A percentile compares a stretch with the other conserved stretches of the same genome.
Evolutionary conservation across 2,113 vertebrate genomes (phyloP).

Genomic region (Thinocorus orbignyianus): DNA sequence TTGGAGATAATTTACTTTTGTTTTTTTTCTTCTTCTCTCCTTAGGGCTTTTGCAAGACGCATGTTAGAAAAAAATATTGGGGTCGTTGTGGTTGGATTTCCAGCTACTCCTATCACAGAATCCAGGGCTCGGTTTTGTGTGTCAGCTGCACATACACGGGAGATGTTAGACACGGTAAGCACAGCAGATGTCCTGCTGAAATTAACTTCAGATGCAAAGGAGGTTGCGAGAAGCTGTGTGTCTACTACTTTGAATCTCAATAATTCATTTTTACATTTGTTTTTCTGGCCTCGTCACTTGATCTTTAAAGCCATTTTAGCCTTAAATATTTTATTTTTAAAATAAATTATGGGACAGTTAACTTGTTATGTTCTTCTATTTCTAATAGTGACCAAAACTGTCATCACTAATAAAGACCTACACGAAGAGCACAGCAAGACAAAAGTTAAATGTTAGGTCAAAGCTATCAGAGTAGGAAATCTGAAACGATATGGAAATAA

Average conservation of each 20-base stretch:
- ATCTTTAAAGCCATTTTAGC: not conserved
- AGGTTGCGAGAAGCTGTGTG: not conserved
- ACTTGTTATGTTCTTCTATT: not conserved
- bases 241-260: not conserved
- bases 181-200: slow-evolving; percentile 23
- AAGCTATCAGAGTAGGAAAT: not conserved
- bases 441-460: not conserved
- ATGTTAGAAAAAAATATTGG: slow-evolving; percentile 87
- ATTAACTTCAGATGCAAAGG: slow-evolving; percentile 20
- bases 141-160: slow-evolving; percentile 87
- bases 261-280: not conserved
- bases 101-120: slow-evolving; percentile 88
- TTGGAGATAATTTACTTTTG: not conserved
- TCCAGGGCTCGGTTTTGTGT: slow-evolving; percentile 90
- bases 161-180: slow-evolving; percentile 87
- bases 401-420: slow-evolving; percentile 18
- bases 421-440: not conserved
- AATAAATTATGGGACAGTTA: not conserved
- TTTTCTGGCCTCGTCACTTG: not conserved
- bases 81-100: slow-evolving; percentile 93
- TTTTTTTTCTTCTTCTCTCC: not conserved
- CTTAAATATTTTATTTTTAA: not conserved
- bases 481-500: not conserved
- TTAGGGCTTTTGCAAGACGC: slow-evolving; percentile 87
- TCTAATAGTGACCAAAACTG: not conserved